Evolutionary conservation across 2,113 vertebrate species (phyloP).

Genomic region (Cyprinodon variegatus): DNA sequence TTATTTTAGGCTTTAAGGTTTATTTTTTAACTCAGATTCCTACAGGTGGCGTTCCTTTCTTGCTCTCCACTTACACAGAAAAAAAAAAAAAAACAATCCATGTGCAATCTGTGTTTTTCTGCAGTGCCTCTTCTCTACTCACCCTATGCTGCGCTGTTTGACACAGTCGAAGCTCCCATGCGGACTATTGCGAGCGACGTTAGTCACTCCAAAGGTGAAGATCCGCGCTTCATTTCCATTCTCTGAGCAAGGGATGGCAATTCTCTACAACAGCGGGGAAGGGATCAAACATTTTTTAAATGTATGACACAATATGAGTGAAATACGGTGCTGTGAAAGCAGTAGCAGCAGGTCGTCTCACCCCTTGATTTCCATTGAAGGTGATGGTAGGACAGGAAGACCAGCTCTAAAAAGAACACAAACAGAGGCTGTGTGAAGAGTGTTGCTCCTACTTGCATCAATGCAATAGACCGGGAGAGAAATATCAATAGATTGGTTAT

Average conservation of each 20-base stretch:
- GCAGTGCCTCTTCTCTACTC: conserved; percentile 34
- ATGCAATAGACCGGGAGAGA: no score
- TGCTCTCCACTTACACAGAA: background rate
- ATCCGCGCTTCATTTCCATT: conserved; percentile 72
- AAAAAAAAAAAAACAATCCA: background rate
- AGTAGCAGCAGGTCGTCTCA: conserved; percentile 65
- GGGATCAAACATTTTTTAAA: background rate
- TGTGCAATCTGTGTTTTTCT: background rate
- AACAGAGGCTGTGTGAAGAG: no score
- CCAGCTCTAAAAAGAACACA: conserved; percentile 72
- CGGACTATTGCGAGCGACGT: conserved; percentile 86
- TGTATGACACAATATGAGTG: background rate
- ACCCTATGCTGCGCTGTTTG: conserved; percentile 86
- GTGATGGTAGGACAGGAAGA: conserved; percentile 83
- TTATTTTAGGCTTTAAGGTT: no score
- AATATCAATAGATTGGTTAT: background rate
- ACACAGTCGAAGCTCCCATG: conserved; percentile 92
- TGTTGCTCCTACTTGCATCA: background rate
- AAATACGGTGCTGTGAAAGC: background rate
- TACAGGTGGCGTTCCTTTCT: background rate
- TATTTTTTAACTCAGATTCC: no score
- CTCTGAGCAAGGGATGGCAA: conserved; percentile 84
- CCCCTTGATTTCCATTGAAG: conserved; percentile 92
- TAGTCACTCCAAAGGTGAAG: conserved; percentile 89
- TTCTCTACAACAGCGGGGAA: conserved; percentile 76